Evolutionary conservation across 2,113 vertebrate species (phyloP).

Genomic region (Girardinichthys multiradiatus): DNA sequence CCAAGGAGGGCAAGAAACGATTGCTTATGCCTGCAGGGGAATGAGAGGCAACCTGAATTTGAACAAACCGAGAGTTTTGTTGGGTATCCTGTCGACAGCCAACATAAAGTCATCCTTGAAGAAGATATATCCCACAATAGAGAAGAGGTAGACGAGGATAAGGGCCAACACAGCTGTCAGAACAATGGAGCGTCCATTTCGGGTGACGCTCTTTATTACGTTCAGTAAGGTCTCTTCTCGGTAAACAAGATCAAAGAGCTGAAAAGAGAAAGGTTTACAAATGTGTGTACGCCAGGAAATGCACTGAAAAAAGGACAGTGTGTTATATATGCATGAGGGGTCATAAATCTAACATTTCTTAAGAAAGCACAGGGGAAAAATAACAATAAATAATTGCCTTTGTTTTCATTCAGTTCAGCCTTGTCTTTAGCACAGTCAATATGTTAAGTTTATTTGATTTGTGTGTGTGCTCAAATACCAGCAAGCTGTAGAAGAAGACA

Average conservation of each 20-base stretch:
- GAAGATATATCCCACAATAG: slow-evolving; percentile 98
- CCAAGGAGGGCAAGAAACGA: slow-evolving; percentile 3
- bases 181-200: slow-evolving; percentile 97
- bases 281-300: neutral
- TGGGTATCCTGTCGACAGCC: slow-evolving; percentile 94
- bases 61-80: slow-evolving; percentile 85
- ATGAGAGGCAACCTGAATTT: neutral
- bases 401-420: neutral
- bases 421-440: neutral
- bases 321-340: neutral
- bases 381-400: neutral
- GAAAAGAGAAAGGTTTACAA: slow-evolving; percentile 31
- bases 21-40: neutral
- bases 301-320: neutral
- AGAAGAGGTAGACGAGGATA: slow-evolving; percentile 99
- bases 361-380: neutral
- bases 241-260: slow-evolving; percentile 98
- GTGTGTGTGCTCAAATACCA: slow-evolving; percentile 80
- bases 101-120: slow-evolving; percentile 99
- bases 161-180: slow-evolving; percentile 95
- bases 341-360: neutral
- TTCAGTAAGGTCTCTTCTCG: slow-evolving; percentile 97
- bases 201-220: slow-evolving; percentile 98
- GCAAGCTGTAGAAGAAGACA: slow-evolving; percentile 97
- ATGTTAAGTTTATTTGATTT: neutral